Evolutionary conservation across 2,888 invertebrate species (phyloP), one percentile per base, ranked within the genome.

Genomic region (Congeria kusceri): DNA sequence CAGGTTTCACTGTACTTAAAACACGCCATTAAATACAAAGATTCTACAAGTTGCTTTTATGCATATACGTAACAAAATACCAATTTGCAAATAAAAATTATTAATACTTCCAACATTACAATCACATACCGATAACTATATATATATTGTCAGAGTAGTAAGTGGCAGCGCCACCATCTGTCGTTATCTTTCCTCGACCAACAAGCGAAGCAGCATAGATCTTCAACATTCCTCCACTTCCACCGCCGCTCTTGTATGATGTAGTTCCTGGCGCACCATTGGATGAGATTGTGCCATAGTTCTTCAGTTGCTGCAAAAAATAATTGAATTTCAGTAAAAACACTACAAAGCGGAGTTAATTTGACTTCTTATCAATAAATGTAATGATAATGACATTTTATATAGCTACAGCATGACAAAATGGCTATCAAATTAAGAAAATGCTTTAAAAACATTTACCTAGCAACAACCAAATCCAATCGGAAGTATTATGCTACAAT

Each of bases 181-280:
- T 78, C 7, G 83, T 74, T 20, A 86, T 47, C 3, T 62, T 74
- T n/a, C 90, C 90, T n/a, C 84, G 78, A 1, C 90, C 90, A 44
- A 75, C 72, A 1, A 90, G 67, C 11, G 76, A 80, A 58, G 73
- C 66, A 18, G 87, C 44, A 0, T 65, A 76, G 11, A 89, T 68
- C 18, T 72, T 66, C 15, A 89, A 29, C 46, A 84, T 83, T 18
- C 90, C 90, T 28, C 90, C 90, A 70, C 88, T 87, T 1, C 90
- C 90, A 9, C 77, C 87, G 9, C 90, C 90, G 76, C 85, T 79
- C 39, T 66, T 68, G 18, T 23, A 46, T 15, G 68, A 59, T 29
- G 46, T 23, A 13, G 63, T 59, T 3, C 87, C 87, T 23, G 68
- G 39, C 23, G 58, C 77, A 32, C 88, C 87, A 76, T 83, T 67